Evolutionary conservation across 2,113 vertebrate genomes (phyloP), one percentile per base, ranked within the genome.

Genomic region (Platichthys flesus): DNA sequence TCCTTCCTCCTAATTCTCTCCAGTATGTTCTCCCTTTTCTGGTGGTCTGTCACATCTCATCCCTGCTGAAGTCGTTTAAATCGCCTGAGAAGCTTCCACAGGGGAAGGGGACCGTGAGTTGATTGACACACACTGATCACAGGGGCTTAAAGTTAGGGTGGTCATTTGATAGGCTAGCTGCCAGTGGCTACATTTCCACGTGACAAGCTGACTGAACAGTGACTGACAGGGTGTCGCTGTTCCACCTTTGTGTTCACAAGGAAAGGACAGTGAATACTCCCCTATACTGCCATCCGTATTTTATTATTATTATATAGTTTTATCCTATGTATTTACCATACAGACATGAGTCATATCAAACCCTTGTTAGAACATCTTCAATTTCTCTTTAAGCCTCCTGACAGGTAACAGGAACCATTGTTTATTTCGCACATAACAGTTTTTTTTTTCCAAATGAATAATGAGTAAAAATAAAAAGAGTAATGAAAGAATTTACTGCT

Each of bases 11-110:
- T 49, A 51, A 15, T 62, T 79, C 62, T 20, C 55, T 69, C 80
- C 85, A 82, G 89, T 82, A 81, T 55, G 64, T 60, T 51, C 51
- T 78, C 8, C 80, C 47, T 51, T 51, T 83, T 47, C 70, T 72
- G 76, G 77, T 80, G 40, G 18, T 72, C 42, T 82, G 84, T 85
- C 87, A 82, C 82, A 71, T 81, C 67, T 89, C 54, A 83, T 88
- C 78, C 67, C 49, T 15, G 49, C 45, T 80, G 77, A 69, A 80
- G 79, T 80, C 2, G 5, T 62, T 69, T 57, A 52, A 28, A 71
- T 56, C 60, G 85, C 70, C 67, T 20, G 16, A 66, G 65, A 80
- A 47, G 62, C 51, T 64, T 65, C 49, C 37, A 10, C 9, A 24
- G 58, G 24, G 65, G 55, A 45, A 28, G 35, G 63, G 54, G 45